Conservation (phyloP, 2,797 vertebrate species). For the Phataginus tetradactyla region DNA sequence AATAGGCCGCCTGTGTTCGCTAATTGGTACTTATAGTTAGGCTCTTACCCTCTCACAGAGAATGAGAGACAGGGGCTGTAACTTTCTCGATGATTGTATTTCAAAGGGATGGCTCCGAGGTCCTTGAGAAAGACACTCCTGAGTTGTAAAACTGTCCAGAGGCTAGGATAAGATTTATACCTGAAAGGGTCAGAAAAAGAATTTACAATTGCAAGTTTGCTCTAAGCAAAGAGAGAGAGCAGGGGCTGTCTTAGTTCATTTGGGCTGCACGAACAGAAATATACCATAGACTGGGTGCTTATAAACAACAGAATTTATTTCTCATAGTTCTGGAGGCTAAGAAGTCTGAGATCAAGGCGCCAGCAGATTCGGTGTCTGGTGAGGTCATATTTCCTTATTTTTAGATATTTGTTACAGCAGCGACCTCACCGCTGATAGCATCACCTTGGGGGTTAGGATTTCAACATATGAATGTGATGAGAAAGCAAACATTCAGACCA, state of each 20-base stretch:
- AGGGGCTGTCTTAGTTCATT: background rate
- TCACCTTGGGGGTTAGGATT: background rate
- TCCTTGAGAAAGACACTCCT: background rate
- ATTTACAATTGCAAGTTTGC: background rate
- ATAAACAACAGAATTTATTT: background rate
- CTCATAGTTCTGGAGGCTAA: background rate
- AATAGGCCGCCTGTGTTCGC: background rate
- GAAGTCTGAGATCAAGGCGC: background rate
- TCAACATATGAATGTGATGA: background rate
- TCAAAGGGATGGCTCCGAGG: background rate
- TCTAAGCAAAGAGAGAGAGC: background rate
- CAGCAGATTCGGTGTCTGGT: background rate
- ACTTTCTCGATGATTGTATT: background rate
- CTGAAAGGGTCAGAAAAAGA: background rate
- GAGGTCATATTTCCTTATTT: background rate
- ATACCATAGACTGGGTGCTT: background rate
- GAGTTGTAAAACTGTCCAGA: background rate
- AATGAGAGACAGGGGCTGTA: background rate
- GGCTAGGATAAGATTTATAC: background rate
- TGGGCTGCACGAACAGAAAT: background rate
- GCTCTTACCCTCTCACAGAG: background rate
- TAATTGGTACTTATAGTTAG: background rate
- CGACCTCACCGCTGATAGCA: too few relatives aligned
- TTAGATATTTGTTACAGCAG: background rate
- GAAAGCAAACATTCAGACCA: background rate